Evolutionary conservation across 2,888 invertebrate genomes (phyloP), one percentile per base, ranked within the genome.

Genomic region (Malthinus seriepunctatus): DNA sequence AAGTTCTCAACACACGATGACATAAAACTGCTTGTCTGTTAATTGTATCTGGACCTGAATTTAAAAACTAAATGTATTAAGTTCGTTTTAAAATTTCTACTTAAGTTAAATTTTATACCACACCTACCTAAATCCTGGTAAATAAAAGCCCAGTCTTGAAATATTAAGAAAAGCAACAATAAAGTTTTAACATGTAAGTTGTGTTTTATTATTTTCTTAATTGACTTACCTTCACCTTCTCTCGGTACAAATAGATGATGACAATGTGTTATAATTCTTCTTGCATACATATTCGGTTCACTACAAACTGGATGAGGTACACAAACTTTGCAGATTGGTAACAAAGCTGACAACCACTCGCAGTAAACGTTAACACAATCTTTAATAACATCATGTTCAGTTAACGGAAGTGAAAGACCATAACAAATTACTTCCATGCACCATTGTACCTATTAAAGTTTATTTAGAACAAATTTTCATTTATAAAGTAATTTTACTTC

Each of bases 341-440:
- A 86, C 63, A 97, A 81, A 2, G 96, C 92, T 0, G 93, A 90
- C 64, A 98, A 81, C 97, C 97, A 98, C 73, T 97, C 95, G 77
- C 96, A 97, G 75, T 97, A 97, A 33, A 97, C 91, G 75, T 93
- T 93, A 38, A 97, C 97, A 77, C 97, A 97, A 78, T 97, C 96
- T 65, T 95, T 89, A 50, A 97, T 90, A 0, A 95, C 93, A 70
- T 96, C 96, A 76, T 96, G 95, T 78, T 97, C 97, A 33, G 88
- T 84, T 45, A 97, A 80, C 0, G 96, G 95, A 42, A 97, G 81
- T 9, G 94, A 92, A 3, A 98, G 83, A 0, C 97, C 97, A 79
- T 88, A 96, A 71, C 97, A 92, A 62, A 97, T 88, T 9, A 91
- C 91, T 78, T 91, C 90, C 82, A 91, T 86, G 60, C 91, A 91